These are phyloP conservation scores for Brachyopa scutellaris DNA, from an alignment of 2,888 invertebrate genomes.

Conservation along the genomic window DNA sequence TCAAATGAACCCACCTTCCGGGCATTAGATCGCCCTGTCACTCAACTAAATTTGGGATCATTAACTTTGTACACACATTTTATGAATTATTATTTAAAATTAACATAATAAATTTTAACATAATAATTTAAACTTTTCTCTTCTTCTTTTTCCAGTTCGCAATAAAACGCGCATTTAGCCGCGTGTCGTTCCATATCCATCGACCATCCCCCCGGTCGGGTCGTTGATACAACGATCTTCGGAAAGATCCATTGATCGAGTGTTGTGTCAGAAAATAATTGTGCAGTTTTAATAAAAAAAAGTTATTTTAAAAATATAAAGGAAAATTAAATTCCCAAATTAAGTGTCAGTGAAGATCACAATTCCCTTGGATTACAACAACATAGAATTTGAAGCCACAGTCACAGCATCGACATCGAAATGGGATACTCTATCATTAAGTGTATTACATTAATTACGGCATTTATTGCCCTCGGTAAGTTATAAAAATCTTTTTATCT, in stretches of 20 bases:
- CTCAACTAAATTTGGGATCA: no score
- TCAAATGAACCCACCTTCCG: no score
- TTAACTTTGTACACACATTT: no score
- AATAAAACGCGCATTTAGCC: conserved; percentile 57
- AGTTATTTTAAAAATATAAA: conserved; percentile 14
- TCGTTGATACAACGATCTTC: conserved; percentile 50
- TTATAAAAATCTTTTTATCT: conserved; percentile 41
- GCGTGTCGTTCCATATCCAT: conserved; percentile 51
- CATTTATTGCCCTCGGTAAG: conserved; percentile 79
- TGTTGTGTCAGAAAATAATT: conserved; percentile 31
- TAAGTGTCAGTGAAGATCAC: conserved; percentile 41
- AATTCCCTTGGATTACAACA: conserved; percentile 32
- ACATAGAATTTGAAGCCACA: conserved; percentile 40
- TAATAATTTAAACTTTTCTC: no score
- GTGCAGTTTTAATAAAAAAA: conserved; percentile 59
- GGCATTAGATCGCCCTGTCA: no score
- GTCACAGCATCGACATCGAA: conserved; percentile 72
- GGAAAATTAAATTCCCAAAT: neutral
- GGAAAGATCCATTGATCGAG: conserved; percentile 54
- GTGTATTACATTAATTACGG: conserved; percentile 80
- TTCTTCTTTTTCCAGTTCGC: conserved; percentile 54
- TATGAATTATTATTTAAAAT: no score
- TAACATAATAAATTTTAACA: no score
- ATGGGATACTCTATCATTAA: conserved; percentile 79
- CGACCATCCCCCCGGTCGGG: conserved; percentile 36